These are phyloP conservation scores for Azemiops feae DNA, from an alignment of 2,113 vertebrate species.

Conservation along the genomic window DNA sequence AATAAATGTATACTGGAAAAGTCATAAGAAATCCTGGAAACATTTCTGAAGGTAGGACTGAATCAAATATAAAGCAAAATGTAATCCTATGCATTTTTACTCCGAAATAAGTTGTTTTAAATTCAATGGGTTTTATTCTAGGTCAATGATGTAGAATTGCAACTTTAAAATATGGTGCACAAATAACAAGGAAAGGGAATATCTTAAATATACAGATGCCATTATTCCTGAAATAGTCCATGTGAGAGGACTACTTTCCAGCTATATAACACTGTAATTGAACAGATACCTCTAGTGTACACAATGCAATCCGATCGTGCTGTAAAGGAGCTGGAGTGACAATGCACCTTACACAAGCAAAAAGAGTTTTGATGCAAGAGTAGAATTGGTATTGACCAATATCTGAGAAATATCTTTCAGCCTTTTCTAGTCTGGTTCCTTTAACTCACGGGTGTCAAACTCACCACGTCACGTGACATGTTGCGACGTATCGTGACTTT, in stretches of 20 bases:
- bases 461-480: too few relatives aligned
- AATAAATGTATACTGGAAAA: background rate
- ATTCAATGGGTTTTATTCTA: background rate
- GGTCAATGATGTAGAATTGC: background rate
- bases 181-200: background rate
- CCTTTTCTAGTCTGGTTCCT: background rate
- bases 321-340: background rate
- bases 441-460: background rate
- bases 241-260: conserved; percentile 15
- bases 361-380: background rate
- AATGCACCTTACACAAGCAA: conserved; percentile 16
- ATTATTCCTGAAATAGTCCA: conserved; percentile 18
- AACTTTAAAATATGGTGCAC: background rate
- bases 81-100: background rate
- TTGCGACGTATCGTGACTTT: too few relatives aligned
- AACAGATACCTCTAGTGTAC: background rate
- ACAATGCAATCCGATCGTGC: background rate
- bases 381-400: background rate
- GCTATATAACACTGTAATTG: background rate
- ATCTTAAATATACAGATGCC: background rate
- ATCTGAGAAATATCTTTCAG: background rate
- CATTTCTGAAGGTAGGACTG: background rate
- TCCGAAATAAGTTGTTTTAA: background rate
- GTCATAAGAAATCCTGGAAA: conserved; percentile 30
- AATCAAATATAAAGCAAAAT: background rate